Conservation (phyloP, 2,888 invertebrate genomes). For the Limnephilus auricula region DNA sequence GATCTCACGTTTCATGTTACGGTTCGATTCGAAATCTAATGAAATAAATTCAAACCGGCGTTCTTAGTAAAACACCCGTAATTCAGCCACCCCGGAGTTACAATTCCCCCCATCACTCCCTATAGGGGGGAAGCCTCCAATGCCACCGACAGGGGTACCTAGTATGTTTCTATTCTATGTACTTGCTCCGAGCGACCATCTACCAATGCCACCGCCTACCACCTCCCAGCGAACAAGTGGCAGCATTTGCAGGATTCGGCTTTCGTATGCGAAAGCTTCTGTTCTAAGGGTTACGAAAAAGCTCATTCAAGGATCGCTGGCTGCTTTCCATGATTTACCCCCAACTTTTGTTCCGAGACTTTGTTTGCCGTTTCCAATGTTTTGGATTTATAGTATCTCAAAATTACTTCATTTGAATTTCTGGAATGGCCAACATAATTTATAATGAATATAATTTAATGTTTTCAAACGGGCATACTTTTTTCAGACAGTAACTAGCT, state of each 20-base stretch:
- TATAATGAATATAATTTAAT: background rate
- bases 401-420: slow-evolving; percentile 45
- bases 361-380: slow-evolving; percentile 37
- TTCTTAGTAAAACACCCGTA: slow-evolving; percentile 59
- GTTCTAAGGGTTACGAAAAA: slow-evolving; percentile 43
- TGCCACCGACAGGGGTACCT: background rate
- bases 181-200: background rate
- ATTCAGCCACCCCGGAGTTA: slow-evolving; percentile 48
- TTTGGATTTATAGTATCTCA: slow-evolving; percentile 39
- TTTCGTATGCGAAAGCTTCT: slow-evolving; percentile 32
- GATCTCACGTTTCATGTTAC: slow-evolving; percentile 50
- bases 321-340: slow-evolving; percentile 44
- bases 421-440: background rate
- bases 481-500: background rate
- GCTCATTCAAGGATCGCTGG: slow-evolving; percentile 43
- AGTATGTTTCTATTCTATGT: background rate
- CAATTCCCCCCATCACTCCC: background rate
- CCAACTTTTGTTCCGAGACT: slow-evolving; percentile 26
- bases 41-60: slow-evolving; percentile 62
- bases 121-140: background rate
- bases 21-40: slow-evolving; percentile 60
- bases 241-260: slow-evolving; percentile 40
- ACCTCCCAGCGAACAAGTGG: slow-evolving; percentile 36
- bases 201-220: background rate
- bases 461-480: background rate